Conservation (phyloP, 2,888 invertebrate species). For the Diplolepis rosae region DNA sequence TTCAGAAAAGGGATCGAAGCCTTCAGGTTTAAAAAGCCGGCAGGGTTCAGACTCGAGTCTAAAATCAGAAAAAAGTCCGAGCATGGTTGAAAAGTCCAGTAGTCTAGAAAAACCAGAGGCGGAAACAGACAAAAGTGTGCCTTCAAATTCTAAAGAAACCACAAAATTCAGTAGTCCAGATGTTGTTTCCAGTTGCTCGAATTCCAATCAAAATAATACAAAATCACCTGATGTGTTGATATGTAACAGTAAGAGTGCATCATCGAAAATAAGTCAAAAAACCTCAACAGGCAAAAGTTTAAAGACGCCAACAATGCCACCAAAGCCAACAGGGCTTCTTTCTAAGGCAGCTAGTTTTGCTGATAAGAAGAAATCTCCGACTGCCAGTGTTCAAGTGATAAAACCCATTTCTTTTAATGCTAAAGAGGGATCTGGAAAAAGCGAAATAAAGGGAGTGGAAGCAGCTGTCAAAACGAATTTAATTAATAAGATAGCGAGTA, state of each 20-base stretch:
- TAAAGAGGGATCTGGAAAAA: constrained; percentile 44
- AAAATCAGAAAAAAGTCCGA: constrained; percentile 44
- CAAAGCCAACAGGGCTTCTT: constrained; percentile 75
- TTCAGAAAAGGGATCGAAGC: constrained; percentile 40
- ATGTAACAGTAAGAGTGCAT: constrained; percentile 46
- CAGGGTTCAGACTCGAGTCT: constrained; percentile 58
- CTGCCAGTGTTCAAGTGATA: constrained; percentile 39
- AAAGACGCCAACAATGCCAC: constrained; percentile 70
- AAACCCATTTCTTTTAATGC: constrained; percentile 48
- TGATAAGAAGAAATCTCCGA: constrained; percentile 65
- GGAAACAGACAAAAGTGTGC: constrained; percentile 55
- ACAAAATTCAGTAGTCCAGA: constrained; percentile 80
- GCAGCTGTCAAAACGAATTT: constrained; percentile 52
- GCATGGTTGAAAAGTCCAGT: constrained; percentile 39
- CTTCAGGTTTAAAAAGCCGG: constrained; percentile 42
- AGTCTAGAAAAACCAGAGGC: constrained; percentile 48
- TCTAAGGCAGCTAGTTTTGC: constrained; percentile 72
- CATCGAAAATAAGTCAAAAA: constrained; percentile 66
- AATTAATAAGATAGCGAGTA: constrained; percentile 72
- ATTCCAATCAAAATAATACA: constrained; percentile 60
- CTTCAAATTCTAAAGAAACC: constrained; percentile 60
- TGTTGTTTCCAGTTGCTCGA: constrained; percentile 82
- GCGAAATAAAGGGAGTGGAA: constrained; percentile 30
- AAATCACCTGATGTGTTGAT: constrained; percentile 76
- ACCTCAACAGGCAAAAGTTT: constrained; percentile 69